Base-by-base conservation (phyloP, 2,113 vertebrate species). In the Manacus vitellinus region DNA sequence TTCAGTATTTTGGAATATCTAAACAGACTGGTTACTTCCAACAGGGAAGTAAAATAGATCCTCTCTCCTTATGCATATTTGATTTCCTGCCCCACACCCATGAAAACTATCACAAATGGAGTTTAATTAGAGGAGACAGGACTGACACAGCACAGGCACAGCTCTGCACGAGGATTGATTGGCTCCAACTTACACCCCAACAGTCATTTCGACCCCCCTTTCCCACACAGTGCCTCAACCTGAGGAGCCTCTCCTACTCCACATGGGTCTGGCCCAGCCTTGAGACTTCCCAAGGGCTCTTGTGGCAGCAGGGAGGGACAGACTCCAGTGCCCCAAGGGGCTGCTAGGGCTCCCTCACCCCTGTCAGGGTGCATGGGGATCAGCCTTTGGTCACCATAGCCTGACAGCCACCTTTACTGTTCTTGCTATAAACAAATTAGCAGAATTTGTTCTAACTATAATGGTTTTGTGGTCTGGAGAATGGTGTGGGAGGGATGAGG, bases 231-330 rank as follows among this genome's bases (percentile, higher is more conserved):
- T 19, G 14, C 18, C 47, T 16, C 0, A 2, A 5, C 10, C 10
- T 1, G 1, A 4, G 13, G 27, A 43, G 1, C 6, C 2, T 54
- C 21, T 83, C 14, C 24, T 2, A 0, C 4, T 46, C 12, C 1
- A 1, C 5, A 2, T 14, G 15, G 8, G 12, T 46, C 39, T 33
- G 6, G 6, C 8, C 12, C 9, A 12, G 47, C 16, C 27, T 3
- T 3, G 2, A 14, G 21, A 12, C 7, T 25, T 13, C 11, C 23
- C 6, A 0, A 22, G 6, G 15, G 12, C 5, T 63, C 17, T 30
- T 0, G 0, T 16, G 16, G 23, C 28, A 17, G 5, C 1, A 2
- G 16, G 49, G 20, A 51, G 10, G 19, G 31, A 24, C 15, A 2
- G 0, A 20, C 3, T 51, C 7, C 4, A 1, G 8, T 25, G 25